Evolutionary conservation across 64 coral and sea anemone genomes (phyloP), one percentile per base, ranked within the genome.

Genomic region (Porites australiensis): DNA sequence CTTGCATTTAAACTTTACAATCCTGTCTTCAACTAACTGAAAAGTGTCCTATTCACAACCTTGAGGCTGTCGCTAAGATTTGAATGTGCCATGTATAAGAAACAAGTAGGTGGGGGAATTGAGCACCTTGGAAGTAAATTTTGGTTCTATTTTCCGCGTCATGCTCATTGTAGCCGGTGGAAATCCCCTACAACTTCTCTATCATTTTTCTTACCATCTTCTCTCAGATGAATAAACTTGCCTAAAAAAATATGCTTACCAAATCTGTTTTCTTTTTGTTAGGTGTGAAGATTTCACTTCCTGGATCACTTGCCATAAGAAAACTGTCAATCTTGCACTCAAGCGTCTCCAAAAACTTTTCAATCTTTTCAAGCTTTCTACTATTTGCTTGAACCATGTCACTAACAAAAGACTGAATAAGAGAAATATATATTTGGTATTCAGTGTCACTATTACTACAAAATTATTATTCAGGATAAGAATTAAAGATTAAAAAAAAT

Each of bases 311-410:
- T n/a, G 60, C 61, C 46, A 54, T n/a, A 14, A 95, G 61, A 73
- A 95, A 59, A 2, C 82, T 67, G 37, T 95, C 93, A 54, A 95
- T 59, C 68, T 95, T 95, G 14, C 82, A 84, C 15, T 77, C 93
- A 10, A 95, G 57, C 47, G 51, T 80, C 20, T 95, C 72, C 10
- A 95, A 74, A 20, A 95, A 64, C 45, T 89, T 95, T 75, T 95
- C 93, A 57, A 95, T 95, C 47, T 87, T 84, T 43, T 95, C 93
- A 50, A 95, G 74, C 48, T 74, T 88, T 45, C 75, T 75, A 3
- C 43, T 58, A 70, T 73, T 88, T 62, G 73, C 73, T 63, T 88
- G 86, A 7, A 88, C 69, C 44, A 74, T 44, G 12, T 77, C 69
- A 60, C 86, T 64, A 15, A 77, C 51, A 20, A 19, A 75, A 46